Percentiles rank a stretch among this genome's conserved stretches.
phyloP scores from a whole-genome alignment of 2,797 vertebrate genomes.

The Kryptopterus vitreolus region DNA sequence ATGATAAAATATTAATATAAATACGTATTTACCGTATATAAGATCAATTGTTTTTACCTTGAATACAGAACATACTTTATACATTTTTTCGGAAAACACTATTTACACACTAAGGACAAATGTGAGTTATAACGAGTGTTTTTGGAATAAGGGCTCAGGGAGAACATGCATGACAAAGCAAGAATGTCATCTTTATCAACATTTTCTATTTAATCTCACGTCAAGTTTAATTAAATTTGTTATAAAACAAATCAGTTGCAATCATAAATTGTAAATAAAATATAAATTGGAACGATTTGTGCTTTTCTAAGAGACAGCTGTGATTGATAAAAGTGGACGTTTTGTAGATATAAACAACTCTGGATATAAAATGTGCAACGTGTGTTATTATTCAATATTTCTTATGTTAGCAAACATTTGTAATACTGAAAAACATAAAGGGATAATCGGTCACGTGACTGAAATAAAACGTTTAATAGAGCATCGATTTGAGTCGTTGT shows the following conservation, averaged over 20 bases:
- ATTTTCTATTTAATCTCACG: background rate
- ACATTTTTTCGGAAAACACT: too few relatives aligned
- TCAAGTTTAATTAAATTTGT: background rate
- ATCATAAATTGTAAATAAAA: too few relatives aligned
- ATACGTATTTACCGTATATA: too few relatives aligned
- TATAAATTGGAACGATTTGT: too few relatives aligned
- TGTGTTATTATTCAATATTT: too few relatives aligned
- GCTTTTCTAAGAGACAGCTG: background rate
- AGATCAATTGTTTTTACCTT: too few relatives aligned
- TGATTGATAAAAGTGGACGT: background rate
- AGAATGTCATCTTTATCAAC: background rate
- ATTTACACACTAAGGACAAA: too few relatives aligned
- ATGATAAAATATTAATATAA: too few relatives aligned
- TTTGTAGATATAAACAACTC: background rate
- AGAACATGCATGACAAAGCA: too few relatives aligned
- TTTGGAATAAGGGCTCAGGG: too few relatives aligned
- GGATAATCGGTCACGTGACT: background rate
- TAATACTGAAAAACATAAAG: background rate
- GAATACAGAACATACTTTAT: background rate
- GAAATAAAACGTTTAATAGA: background rate
- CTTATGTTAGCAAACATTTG: background rate
- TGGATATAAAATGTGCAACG: background rate
- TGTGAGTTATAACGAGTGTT: too few relatives aligned
- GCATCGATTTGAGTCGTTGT: background rate
- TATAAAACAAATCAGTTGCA: too few relatives aligned